Evolutionary conservation across 2,888 invertebrate genomes (phyloP).

Genomic region (Mythimna albipuncta): DNA sequence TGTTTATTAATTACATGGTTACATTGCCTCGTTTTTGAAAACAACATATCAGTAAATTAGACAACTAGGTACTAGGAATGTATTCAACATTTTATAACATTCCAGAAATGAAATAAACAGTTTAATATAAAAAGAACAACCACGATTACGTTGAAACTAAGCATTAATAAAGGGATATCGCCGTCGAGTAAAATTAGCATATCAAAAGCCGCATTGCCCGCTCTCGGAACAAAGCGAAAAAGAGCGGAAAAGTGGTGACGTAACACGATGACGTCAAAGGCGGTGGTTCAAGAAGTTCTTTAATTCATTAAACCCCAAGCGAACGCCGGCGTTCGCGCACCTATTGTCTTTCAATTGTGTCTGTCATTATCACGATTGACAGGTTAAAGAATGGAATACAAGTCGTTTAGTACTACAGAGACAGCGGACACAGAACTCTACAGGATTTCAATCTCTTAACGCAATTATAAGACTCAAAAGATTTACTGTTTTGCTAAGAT

Average conservation of each 20-base stretch:
- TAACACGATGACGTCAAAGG: slow-evolving; percentile 29
- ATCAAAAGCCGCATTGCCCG: slow-evolving; percentile 54
- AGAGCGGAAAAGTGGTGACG: slow-evolving; percentile 29
- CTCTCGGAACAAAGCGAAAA: slow-evolving; percentile 27
- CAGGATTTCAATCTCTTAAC: slow-evolving; percentile 26
- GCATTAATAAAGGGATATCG: slow-evolving; percentile 16
- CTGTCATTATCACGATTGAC: too few relatives aligned
- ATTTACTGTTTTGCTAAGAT: neutral
- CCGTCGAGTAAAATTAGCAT: slow-evolving; percentile 53
- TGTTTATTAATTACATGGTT: too few relatives aligned
- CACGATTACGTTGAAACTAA: neutral
- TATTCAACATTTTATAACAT: neutral
- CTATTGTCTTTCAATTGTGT: too few relatives aligned
- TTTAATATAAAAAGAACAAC: neutral
- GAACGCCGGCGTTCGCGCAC: too few relatives aligned
- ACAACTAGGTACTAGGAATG: neutral
- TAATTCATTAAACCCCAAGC: too few relatives aligned
- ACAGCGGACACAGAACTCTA: neutral
- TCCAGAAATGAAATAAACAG: neutral
- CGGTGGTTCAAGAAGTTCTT: slow-evolving; percentile 3
- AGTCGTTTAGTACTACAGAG: neutral
- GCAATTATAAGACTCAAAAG: slow-evolving; percentile 24
- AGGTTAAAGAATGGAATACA: too few relatives aligned
- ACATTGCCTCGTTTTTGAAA: too few relatives aligned
- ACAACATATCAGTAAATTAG: too few relatives aligned